Base-by-base conservation (phyloP, 1,140 invertebrate genomes). In the Sinella curviseta region DNA sequence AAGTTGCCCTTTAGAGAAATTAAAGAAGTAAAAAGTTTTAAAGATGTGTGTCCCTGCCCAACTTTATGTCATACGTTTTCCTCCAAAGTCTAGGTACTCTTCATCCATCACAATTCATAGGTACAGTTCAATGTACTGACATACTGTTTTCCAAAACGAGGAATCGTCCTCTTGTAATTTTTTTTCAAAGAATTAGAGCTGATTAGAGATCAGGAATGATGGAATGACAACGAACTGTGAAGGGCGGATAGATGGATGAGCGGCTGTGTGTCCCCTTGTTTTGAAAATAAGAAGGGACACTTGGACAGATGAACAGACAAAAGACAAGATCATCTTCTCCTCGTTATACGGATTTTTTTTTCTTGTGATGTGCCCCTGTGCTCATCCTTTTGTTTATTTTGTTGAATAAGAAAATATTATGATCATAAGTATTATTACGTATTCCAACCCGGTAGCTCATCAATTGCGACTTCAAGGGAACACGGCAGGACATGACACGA, bases 401-500 rank as follows among this genome's bases (percentile, higher is more conserved):
- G n/a, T n/a, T n/a, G n/a, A n/a, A n/a, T n/a, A n/a, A n/a, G n/a
- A n/a, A n/a, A n/a, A n/a, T n/a, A n/a, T n/a, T n/a, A 20, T 12
- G 39, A 48, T 48, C 8, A 48, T 8, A 12, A 12, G 39, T 48
- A 20, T 48, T 48, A 20, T 48, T 48, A 48, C 39, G 39, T 48
- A 48, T 48, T 48, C 39, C 20, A 12, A 48, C 39, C 39, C 20
- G 39, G 39, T 48, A 48, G 39, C 39, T 48, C 39, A 48, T 48
- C 39, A 48, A 48, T 48, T 20, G 39, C 20, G 39, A 48, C 8
- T 48, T 48, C 24, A 4, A 33, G 30, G 31, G 65, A 24, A 70
- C 65, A 30, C 65, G 31, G 31, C 65, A 70, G 65, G 65, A 70
- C 65, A 70, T 70, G 65, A 70, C 65, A 70, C 65, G 65, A 70